Evolutionary conservation across 35 echinoderm and acorn worm species (phyloP).

Genomic region (Lytechinus variegatus): DNA sequence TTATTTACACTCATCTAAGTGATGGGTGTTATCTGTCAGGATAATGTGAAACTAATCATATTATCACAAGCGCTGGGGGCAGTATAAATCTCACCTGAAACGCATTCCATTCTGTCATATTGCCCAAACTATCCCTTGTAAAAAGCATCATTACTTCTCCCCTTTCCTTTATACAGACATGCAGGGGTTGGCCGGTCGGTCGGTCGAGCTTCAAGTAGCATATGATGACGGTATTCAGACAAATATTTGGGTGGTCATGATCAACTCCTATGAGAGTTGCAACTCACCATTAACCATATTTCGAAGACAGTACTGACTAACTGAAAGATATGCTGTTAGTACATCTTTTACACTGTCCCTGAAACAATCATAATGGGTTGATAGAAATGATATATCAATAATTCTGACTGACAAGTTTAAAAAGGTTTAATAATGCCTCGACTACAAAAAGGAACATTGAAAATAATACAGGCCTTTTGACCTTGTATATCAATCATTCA

Average conservation of each 20-base stretch:
- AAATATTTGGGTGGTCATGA: not conserved
- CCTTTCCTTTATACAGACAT: not conserved
- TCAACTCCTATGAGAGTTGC: not conserved
- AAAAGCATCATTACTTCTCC: not conserved
- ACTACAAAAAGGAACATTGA: not conserved
- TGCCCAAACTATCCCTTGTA: slow-evolving; percentile 6
- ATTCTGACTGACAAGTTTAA: no score
- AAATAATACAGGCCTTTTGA: not conserved
- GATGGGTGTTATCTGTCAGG: not conserved
- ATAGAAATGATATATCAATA: not conserved
- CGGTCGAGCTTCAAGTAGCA: not conserved
- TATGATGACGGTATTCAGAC: not conserved
- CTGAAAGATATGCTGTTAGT: not conserved
- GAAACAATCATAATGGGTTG: not conserved
- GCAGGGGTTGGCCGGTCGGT: no score
- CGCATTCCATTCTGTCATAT: not conserved
- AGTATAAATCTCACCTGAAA: not conserved
- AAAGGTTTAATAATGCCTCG: no score
- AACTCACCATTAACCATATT: not conserved
- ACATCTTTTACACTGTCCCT: not conserved
- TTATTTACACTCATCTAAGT: slow-evolving; percentile 9
- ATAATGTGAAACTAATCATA: slow-evolving; percentile 2
- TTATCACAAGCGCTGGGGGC: slow-evolving; percentile 3
- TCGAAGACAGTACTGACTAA: not conserved
- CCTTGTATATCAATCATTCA: not conserved